Conservation (phyloP, 2,113 vertebrate genomes). For the Hyla sarda region DNA sequence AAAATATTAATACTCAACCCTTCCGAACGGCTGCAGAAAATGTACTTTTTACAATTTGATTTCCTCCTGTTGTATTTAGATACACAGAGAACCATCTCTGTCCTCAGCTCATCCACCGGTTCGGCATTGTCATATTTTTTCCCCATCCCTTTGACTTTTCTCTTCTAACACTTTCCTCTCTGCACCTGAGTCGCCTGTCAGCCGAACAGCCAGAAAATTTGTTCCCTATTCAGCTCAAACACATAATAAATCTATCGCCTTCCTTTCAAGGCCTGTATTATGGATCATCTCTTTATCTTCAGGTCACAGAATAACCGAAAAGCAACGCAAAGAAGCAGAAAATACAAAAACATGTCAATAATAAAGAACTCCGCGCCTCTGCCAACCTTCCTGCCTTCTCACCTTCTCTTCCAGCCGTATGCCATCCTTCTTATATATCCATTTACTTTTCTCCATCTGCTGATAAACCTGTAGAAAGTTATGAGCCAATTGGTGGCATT, state of each 20-base stretch:
- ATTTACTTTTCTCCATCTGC: not conserved
- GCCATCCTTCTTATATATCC: not conserved
- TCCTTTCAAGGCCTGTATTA: constrained; percentile 47
- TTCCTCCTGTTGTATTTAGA: constrained; percentile 41
- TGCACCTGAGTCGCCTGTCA: constrained; percentile 19
- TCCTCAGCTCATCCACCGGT: constrained; percentile 15
- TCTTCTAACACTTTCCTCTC: constrained; percentile 35
- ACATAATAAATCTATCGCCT: constrained; percentile 51
- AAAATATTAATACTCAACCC: constrained; percentile 49
- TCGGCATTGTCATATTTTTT: constrained; percentile 40
- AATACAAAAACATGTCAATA: constrained; percentile 41
- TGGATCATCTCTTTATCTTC: constrained; percentile 46
- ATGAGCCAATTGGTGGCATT: not conserved
- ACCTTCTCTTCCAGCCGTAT: not conserved
- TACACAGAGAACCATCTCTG: constrained; percentile 7
- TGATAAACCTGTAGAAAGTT: not conserved
- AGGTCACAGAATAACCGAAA: constrained; percentile 41
- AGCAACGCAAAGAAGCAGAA: constrained; percentile 25
- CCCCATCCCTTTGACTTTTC: not conserved
- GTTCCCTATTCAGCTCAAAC: constrained; percentile 29
- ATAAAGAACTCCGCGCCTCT: not conserved
- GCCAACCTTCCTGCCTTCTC: not conserved
- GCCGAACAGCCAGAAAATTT: constrained; percentile 24
- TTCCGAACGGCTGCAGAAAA: constrained; percentile 38
- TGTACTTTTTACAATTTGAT: constrained; percentile 53